Evolutionary conservation across 30 jellyfish, hydroid and myxozoan species (phyloP), one percentile per base, ranked within the genome.

Genomic region (Turritopsis rubra): DNA sequence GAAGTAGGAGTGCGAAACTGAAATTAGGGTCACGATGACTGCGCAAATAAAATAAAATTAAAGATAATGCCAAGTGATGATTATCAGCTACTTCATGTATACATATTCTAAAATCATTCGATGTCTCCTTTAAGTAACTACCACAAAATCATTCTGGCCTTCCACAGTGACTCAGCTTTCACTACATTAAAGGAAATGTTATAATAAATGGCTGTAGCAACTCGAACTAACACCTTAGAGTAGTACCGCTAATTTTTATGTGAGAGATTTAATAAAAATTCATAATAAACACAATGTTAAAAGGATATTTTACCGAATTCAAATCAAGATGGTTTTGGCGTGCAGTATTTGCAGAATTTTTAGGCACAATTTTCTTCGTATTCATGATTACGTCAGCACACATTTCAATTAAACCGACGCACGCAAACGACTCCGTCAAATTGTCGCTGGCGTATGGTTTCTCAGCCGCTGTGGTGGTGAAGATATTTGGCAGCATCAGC

Each of bases 331-430:
- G 30, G 28, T 68, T 68, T 19, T 68, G 77, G 77, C 28, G 77
- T 8, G 77, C 77, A 68, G 77, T 68, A 27, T 68, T 68, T 68
- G 28, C 31, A n/a, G 77, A 68, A 19, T 68, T 68, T 23, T 27
- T 68, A 27, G 77, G 23, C 16, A 68, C 77, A 19, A 19, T 27
- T 7, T 68, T 68, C 21, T 68, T 68, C 21, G 77, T 68, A 0
- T 68, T 68, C 30, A 68, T 68, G 28, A 27, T 68, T 23, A 68
- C 77, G 30, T 68, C 77, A 68, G 5, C 60, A 13, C 13, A 41
- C 13, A 27, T 68, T 68, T 23, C 31, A 9, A 68, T 68, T 23
- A 68, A 23, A 0, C 30, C 30, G 23, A 27, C 28, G 19, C 9
- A 8, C 17, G 9, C 77, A 22, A 68, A n/a, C 77, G 77, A 68